phyloP scores from a whole-genome alignment of 1,140 invertebrate species.

The Drosophila virilis region DNA sequence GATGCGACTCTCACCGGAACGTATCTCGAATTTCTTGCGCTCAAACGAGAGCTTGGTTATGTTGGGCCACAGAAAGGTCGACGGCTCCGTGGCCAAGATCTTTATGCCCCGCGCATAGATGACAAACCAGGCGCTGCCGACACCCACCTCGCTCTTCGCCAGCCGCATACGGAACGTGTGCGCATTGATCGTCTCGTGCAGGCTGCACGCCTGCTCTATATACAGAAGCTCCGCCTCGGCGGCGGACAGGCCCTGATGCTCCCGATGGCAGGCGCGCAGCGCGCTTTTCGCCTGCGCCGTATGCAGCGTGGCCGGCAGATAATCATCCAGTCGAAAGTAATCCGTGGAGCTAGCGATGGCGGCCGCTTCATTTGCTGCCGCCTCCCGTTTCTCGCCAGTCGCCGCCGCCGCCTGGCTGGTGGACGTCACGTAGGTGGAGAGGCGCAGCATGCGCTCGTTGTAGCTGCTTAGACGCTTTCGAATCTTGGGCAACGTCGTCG shows the following conservation, averaged over 20 bases:
- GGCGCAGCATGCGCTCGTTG: slow-evolving; percentile 73
- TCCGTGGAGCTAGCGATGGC: slow-evolving; percentile 57
- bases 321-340: slow-evolving; percentile 93
- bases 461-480: slow-evolving; percentile 68
- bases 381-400: background rate
- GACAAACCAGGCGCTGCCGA: slow-evolving; percentile 90
- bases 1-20: slow-evolving; percentile 93
- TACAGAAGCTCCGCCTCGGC: slow-evolving; percentile 93
- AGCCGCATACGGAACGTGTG: slow-evolving; percentile 95
- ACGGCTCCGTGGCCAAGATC: slow-evolving; percentile 88
- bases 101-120: slow-evolving; percentile 94
- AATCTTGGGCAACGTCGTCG: slow-evolving; percentile 78
- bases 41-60: slow-evolving; percentile 97
- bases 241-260: slow-evolving; percentile 90
- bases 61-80: slow-evolving; percentile 95
- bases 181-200: slow-evolving; percentile 95
- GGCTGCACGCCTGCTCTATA: slow-evolving; percentile 93
- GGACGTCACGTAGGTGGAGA: slow-evolving; percentile 74
- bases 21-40: slow-evolving; percentile 98
- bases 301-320: slow-evolving; percentile 87
- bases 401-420: slow-evolving; percentile 22
- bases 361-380: slow-evolving; percentile 1
- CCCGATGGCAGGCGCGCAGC: slow-evolving; percentile 87
- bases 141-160: slow-evolving; percentile 91
- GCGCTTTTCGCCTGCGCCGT: slow-evolving; percentile 87